phyloP scores from a whole-genome alignment of 2,888 invertebrate genomes.

The Drosophila tripunctata region DNA sequence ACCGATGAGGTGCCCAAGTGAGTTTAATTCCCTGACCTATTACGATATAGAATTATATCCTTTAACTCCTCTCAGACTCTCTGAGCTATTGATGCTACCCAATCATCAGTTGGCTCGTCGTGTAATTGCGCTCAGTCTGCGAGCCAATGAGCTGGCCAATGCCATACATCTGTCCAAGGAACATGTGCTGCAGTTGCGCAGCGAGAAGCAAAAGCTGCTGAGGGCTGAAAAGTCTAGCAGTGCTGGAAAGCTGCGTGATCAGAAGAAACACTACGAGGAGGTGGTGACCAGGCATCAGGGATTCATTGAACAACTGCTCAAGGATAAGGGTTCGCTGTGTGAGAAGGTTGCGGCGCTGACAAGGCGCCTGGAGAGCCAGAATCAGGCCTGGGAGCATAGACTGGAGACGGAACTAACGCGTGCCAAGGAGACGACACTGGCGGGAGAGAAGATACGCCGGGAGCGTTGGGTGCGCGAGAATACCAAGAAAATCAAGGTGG shows the following conservation, averaged over 20 bases:
- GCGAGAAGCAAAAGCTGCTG: constrained; percentile 83
- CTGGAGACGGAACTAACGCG: constrained; percentile 90
- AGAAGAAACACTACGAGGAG: constrained; percentile 90
- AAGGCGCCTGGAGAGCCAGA: constrained; percentile 84
- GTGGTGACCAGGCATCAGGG: constrained; percentile 91
- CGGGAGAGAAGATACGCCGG: constrained; percentile 89
- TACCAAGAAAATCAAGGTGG: constrained; percentile 93
- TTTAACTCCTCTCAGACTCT: constrained; percentile 65
- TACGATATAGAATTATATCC: fast-evolving
- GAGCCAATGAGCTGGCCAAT: constrained; percentile 84
- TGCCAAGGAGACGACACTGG: constrained; percentile 90
- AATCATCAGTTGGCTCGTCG: constrained; percentile 84
- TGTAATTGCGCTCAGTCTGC: constrained; percentile 81
- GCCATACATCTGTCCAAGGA: constrained; percentile 84
- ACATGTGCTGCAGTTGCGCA: constrained; percentile 82
- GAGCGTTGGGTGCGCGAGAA: constrained; percentile 93
- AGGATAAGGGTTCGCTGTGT: constrained; percentile 91
- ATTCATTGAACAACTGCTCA: constrained; percentile 92
- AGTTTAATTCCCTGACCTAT: constrained; percentile 6
- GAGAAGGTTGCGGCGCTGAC: constrained; percentile 85
- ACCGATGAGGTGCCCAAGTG: constrained; percentile 84
- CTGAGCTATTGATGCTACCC: constrained; percentile 84
- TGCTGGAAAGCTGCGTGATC: constrained; percentile 85
- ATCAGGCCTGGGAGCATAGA: constrained; percentile 90
- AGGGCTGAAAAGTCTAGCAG: constrained; percentile 83